phyloP scores from a whole-genome alignment of 64 coral and sea anemone species.

The Actinia tenebrosa region DNA sequence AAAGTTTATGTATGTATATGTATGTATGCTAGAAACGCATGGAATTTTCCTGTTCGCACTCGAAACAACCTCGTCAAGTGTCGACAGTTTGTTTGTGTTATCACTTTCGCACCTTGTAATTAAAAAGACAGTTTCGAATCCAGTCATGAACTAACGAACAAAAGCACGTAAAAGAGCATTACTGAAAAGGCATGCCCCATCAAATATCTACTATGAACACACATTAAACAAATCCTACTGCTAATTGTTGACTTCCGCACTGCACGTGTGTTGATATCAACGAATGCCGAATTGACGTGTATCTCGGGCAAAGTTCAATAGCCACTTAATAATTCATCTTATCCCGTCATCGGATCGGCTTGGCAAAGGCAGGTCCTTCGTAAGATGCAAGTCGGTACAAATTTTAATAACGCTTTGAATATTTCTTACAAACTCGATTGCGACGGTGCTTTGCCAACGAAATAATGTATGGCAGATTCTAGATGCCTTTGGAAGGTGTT shows the following conservation, averaged over 20 bases:
- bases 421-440: no score
- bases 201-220: not conserved
- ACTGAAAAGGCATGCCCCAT: not conserved
- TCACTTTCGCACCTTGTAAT: not conserved
- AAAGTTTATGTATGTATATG: no score
- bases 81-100: not conserved
- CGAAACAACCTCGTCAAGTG: not conserved
- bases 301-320: not conserved
- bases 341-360: not conserved
- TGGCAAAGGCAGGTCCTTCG: not conserved
- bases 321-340: not conserved
- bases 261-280: not conserved
- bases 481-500: no score
- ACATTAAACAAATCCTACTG: not conserved
- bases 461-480: no score
- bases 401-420: no score
- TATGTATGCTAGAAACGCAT: no score
- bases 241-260: not conserved
- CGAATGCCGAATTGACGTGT: not conserved
- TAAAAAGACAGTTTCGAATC: not conserved
- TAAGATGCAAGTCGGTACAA: no score
- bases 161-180: not conserved
- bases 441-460: no score
- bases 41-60: no score
- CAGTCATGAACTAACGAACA: not conserved